Conservation (phyloP, 2,113 vertebrate genomes). For the Leptodactylus fuscus region DNA sequence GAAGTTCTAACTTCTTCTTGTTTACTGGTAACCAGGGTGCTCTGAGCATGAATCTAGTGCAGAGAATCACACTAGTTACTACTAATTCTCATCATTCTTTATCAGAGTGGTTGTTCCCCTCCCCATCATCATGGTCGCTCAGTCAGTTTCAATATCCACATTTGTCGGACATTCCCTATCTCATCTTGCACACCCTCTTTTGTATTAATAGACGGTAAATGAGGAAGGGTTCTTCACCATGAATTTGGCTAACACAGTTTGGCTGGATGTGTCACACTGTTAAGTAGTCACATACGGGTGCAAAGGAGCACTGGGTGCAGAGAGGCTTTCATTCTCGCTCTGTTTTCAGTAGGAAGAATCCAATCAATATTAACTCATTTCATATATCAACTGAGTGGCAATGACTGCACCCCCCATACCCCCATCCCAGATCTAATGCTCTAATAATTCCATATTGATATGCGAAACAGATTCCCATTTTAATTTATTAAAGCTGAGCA, state of each 20-base stretch:
- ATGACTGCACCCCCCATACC: slow-evolving; percentile 19
- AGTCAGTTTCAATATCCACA: slow-evolving; percentile 8
- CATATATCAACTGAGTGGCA: slow-evolving; percentile 30
- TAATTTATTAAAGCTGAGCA: slow-evolving; percentile 73
- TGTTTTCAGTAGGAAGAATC: slow-evolving; percentile 5
- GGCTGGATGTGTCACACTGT: neutral
- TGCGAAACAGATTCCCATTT: slow-evolving; percentile 75
- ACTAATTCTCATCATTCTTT: neutral
- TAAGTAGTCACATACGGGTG: neutral
- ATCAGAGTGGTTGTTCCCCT: neutral
- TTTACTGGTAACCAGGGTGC: neutral
- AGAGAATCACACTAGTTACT: neutral
- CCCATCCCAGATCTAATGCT: slow-evolving; percentile 63
- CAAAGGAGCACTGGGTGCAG: neutral
- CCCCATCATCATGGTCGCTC: neutral
- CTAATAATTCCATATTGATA: slow-evolving; percentile 80
- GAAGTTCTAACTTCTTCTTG: neutral
- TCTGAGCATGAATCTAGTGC: no score
- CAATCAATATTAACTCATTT: slow-evolving; percentile 50
- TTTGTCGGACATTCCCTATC: neutral
- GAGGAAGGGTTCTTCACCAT: neutral
- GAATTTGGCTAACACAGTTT: neutral
- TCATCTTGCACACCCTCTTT: neutral
- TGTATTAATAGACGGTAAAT: neutral
- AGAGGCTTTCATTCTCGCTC: neutral